Percentiles rank a stretch among this genome's conserved stretches.
These are phyloP conservation scores for human DNA, from an alignment of 2,113 vertebrate species.

Conservation along the genomic window GRCh38 chr9:114345001-114345500, in stretches of 20 bases:
- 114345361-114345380: neutral
- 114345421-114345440: neutral
- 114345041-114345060: neutral
- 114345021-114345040: neutral
- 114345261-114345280: neutral
- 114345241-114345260: neutral
- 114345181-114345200: neutral
- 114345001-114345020: neutral
- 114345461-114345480: neutral
- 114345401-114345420: neutral
- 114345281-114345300: neutral
- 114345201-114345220: neutral
- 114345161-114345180: neutral
- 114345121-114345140: neutral
- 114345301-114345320: neutral
- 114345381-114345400: neutral
- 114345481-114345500: neutral
- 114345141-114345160: neutral
- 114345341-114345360: neutral
- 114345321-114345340: neutral
- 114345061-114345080: too few relatives aligned
- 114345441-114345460: neutral
- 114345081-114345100: neutral
- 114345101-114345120: neutral
- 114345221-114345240: accelerated